phyloP scores from a whole-genome alignment of 2,113 vertebrate genomes.

The Electrona antarctica region DNA sequence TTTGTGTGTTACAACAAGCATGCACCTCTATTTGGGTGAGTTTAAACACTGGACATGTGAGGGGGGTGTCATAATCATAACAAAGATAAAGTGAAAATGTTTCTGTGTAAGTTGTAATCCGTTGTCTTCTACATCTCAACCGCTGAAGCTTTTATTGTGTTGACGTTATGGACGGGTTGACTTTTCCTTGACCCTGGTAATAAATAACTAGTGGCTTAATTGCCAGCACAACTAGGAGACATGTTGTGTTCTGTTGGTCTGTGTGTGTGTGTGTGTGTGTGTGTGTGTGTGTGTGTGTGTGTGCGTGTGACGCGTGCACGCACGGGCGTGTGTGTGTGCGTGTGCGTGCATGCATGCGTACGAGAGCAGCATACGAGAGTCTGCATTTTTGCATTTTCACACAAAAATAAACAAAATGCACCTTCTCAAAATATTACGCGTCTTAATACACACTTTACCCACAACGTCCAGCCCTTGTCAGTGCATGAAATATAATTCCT shows the following conservation, averaged over 20 bases:
- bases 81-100: conserved; percentile 3
- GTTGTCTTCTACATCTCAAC: conserved; percentile 8
- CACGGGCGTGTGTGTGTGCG: too few relatives aligned
- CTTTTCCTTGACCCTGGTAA: not conserved
- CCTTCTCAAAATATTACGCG: not conserved
- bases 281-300: too few relatives aligned
- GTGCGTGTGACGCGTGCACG: too few relatives aligned
- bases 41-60: conserved; percentile 48
- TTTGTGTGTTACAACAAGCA: conserved; percentile 12
- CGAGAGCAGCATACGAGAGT: not conserved
- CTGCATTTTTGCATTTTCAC: not conserved
- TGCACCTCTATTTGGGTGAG: conserved; percentile 41
- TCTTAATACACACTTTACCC: conserved; percentile 6
- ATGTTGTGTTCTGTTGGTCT: not conserved
- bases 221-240: not conserved
- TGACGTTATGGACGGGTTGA: not conserved
- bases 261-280: too few relatives aligned
- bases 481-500: not conserved
- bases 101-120: conserved; percentile 7
- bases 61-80: conserved; percentile 22
- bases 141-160: not conserved
- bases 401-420: not conserved
- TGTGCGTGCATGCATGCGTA: too few relatives aligned
- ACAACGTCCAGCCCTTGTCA: too few relatives aligned
- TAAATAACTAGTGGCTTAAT: not conserved